Evolutionary conservation across 2,888 invertebrate species (phyloP).

Genomic region (Sphaeridia pumilis): DNA sequence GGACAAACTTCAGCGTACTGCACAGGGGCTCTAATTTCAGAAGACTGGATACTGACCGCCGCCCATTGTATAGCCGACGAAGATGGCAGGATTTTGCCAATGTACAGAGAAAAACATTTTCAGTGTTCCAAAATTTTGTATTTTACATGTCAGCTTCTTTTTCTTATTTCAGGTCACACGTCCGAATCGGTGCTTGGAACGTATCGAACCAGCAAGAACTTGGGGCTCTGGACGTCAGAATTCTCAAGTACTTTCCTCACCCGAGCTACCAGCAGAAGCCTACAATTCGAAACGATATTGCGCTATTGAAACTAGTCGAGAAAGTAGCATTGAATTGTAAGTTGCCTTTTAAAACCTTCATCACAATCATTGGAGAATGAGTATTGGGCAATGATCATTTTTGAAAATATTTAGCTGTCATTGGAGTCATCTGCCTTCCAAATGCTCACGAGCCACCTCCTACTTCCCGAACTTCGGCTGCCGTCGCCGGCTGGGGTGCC

Average conservation of each 20-base stretch:
- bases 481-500: too few species aligned
- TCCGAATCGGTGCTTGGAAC: slow-evolving; percentile 15
- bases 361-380: too few species aligned
- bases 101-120: too few species aligned
- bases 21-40: slow-evolving; percentile 15
- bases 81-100: slow-evolving; percentile 4
- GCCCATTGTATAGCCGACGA: slow-evolving; percentile 17
- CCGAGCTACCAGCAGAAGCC: slow-evolving; percentile 14
- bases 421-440: too few species aligned
- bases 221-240: slow-evolving; percentile 12
- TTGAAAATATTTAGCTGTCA: too few species aligned
- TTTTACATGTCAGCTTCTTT: background rate
- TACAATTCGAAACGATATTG: slow-evolving; percentile 17
- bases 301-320: slow-evolving; percentile 11
- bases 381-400: too few species aligned
- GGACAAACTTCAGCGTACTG: slow-evolving; percentile 13
- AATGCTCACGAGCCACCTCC: too few species aligned
- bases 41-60: slow-evolving; percentile 16
- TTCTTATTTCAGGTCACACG: slow-evolving; percentile 11
- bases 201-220: slow-evolving; percentile 7
- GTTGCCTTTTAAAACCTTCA: too few species aligned
- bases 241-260: slow-evolving; percentile 11
- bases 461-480: too few species aligned
- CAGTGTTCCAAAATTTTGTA: background rate
- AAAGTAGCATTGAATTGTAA: slow-evolving; percentile 5